phyloP scores from a whole-genome alignment of 2,113 vertebrate genomes.

The Poecile atricapillus region DNA sequence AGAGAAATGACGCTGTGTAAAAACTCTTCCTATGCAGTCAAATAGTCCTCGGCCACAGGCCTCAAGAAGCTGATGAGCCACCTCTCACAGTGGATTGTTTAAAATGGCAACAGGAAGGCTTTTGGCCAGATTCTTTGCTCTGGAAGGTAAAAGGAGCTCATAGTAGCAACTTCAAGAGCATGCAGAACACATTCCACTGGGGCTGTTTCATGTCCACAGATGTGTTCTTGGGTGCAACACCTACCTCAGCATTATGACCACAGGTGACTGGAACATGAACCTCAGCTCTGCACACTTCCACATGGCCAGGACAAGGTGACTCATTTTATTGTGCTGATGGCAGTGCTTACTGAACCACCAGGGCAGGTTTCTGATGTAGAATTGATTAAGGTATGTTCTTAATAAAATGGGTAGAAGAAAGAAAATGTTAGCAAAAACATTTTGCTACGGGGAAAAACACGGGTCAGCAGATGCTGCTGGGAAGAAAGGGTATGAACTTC shows the following conservation, averaged over 20 bases:
- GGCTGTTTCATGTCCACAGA: neutral
- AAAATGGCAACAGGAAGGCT: neutral
- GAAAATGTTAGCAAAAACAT: neutral
- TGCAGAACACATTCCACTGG: neutral
- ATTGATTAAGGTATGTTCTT: neutral
- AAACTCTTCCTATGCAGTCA: neutral
- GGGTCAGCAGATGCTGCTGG: neutral
- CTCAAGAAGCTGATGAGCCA: neutral
- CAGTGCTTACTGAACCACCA: neutral
- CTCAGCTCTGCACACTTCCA: neutral
- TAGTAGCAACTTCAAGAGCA: neutral
- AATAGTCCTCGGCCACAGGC: neutral
- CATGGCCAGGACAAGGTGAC: neutral
- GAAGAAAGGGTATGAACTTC: neutral
- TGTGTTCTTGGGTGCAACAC: neutral
- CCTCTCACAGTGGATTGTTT: neutral
- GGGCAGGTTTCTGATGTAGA: neutral
- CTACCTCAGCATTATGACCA: neutral
- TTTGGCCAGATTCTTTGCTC: neutral
- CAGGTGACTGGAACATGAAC: neutral
- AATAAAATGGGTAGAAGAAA: neutral
- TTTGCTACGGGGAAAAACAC: no score
- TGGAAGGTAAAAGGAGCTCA: neutral
- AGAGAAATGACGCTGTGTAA: neutral
- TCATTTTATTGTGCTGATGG: neutral